Evolutionary conservation across 2,888 invertebrate species (phyloP), one percentile per base, ranked within the genome.

Genomic region (Apamea monoglypha): DNA sequence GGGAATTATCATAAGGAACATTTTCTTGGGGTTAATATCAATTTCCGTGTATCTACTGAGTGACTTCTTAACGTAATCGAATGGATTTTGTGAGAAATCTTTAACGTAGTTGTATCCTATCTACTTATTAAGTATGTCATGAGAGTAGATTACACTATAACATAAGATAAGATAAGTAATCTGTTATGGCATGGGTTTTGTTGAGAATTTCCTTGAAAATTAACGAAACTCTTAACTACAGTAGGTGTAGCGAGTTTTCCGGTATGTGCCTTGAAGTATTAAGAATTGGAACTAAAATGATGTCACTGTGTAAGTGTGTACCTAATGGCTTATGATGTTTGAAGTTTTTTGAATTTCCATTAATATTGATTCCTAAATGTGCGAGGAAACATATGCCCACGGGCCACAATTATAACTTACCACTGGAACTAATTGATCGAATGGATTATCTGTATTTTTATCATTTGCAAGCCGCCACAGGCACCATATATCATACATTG

Each of bases 11-110:
- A 36, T 59, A 32, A 44, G 63, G 25, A 72, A 84, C 18, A 29
- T 29, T 2, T 47, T 70, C 47, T 67, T 56, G 10, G n/a, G 40
- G 53, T 25, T 74, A 56, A 73, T 78, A 53, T 53, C 12, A 83
- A 70, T 78, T 70, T 70, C 44, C 29, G 18, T 50, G 16, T 64
- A 47, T 47, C 47, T 63, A 21, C 10, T 32, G 40, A 5, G 7
- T 53, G 32, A 10, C 2, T 29, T 29, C 21, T 32, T 47, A 40
- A n/a, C n/a, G 18, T 36, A 50, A n/a, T n/a, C 1, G 32, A 7
- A 44, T 5, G 4, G 6, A 29, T 63, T 63, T 50, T 36, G 7
- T 29, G 47, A n/a, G 12, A 59, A 32, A 21, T 40, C 8, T 40
- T 74, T 68, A 36, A 8, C 3, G 32, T 47, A 12, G 1, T 12